phyloP scores from a whole-genome alignment of 2,113 vertebrate genomes.

The Penelope pileata region DNA sequence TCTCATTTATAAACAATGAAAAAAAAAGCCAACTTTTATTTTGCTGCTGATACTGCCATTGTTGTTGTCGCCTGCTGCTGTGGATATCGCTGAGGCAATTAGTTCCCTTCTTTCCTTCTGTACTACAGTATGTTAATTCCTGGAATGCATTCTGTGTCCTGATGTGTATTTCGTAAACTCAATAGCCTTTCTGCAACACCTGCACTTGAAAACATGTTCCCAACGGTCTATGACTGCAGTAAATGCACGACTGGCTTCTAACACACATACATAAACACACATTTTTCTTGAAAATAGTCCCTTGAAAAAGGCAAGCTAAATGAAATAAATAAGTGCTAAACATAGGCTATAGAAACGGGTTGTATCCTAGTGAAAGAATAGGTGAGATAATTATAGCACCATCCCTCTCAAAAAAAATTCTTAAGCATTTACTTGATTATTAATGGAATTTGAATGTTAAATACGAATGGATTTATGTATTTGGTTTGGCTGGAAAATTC shows the following conservation, averaged over 20 bases:
- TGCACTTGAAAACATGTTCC: conserved; percentile 68
- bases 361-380: background rate
- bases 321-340: background rate
- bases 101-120: conserved; percentile 48
- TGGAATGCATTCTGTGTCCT: conserved; percentile 24
- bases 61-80: conserved; percentile 73
- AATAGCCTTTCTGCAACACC: conserved; percentile 13
- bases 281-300: background rate
- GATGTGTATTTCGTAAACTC: conserved; percentile 47
- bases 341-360: background rate
- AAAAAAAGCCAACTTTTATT: conserved; percentile 33
- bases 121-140: conserved; percentile 33
- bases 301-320: background rate
- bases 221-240: conserved; percentile 61
- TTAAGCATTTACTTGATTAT: background rate
- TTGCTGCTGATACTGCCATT: conserved; percentile 65
- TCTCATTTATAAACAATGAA: conserved; percentile 73
- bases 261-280: rapidly evolving
- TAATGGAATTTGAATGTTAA: background rate
- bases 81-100: conserved; percentile 70
- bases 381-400: background rate
- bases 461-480: background rate
- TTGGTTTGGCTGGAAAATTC: background rate
- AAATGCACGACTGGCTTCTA: conserved; percentile 44
- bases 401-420: background rate